These are phyloP conservation scores for Sphenodon punctatus DNA, from an alignment of 2,797 vertebrate species.

Conservation along the genomic window DNA sequence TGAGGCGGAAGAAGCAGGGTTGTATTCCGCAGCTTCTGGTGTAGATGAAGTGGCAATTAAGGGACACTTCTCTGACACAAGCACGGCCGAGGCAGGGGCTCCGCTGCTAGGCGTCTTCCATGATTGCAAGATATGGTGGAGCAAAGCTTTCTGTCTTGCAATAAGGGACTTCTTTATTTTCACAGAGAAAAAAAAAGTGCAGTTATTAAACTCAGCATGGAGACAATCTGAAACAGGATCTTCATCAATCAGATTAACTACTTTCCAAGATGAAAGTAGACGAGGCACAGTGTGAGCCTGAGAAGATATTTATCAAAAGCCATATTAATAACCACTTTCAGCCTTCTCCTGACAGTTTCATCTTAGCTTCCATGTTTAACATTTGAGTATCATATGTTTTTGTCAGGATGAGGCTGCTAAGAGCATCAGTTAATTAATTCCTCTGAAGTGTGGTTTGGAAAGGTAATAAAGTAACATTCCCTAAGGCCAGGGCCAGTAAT, in stretches of 20 bases:
- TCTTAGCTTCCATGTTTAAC: slow-evolving; percentile 86
- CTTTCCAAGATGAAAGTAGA: slow-evolving; percentile 86
- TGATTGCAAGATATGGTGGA: slow-evolving; percentile 1
- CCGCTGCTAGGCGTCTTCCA: slow-evolving; percentile 39
- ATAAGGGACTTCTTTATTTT: slow-evolving; percentile 49
- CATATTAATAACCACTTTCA: slow-evolving; percentile 88
- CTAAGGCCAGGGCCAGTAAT: slow-evolving; percentile 75
- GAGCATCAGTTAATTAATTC: slow-evolving; percentile 88
- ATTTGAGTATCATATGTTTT: slow-evolving; percentile 88
- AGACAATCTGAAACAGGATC: slow-evolving; percentile 86
- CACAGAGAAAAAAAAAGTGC: neutral
- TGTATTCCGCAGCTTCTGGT: slow-evolving; percentile 15
- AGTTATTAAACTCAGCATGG: slow-evolving; percentile 84
- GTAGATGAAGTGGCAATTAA: slow-evolving; percentile 45
- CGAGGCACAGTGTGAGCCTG: slow-evolving; percentile 82
- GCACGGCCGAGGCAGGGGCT: slow-evolving; percentile 17
- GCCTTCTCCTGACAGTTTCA: slow-evolving; percentile 86
- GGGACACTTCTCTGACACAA: slow-evolving; percentile 24
- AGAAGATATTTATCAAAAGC: slow-evolving; percentile 89
- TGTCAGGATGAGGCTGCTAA: slow-evolving; percentile 82
- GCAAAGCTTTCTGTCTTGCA: slow-evolving; percentile 46
- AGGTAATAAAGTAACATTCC: slow-evolving; percentile 83
- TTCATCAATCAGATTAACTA: slow-evolving; percentile 91
- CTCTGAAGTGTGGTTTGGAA: slow-evolving; percentile 79
- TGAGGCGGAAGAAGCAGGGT: neutral